Evolutionary conservation across 2,888 invertebrate genomes (phyloP).

Genomic region (Campoplex nolae): DNA sequence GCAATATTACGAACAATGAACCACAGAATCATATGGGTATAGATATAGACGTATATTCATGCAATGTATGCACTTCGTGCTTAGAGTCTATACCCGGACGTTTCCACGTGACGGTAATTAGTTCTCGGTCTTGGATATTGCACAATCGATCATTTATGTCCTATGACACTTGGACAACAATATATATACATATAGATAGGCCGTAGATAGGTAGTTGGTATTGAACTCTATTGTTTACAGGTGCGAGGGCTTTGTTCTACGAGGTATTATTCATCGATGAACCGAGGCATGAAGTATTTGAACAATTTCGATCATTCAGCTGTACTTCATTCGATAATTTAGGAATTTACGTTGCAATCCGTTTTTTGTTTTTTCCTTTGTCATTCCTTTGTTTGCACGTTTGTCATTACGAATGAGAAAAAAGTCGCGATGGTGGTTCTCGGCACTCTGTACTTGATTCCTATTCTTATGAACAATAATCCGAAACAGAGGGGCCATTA

Average conservation of each 20-base stretch:
- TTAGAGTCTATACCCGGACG: conserved; percentile 50
- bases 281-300: conserved; percentile 7
- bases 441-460: too few relatives aligned
- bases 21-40: conserved; percentile 1
- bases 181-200: neutral
- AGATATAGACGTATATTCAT: neutral
- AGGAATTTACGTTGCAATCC: too few relatives aligned
- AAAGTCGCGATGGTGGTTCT: too few relatives aligned
- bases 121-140: conserved; percentile 66
- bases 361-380: too few relatives aligned
- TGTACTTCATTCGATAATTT: neutral
- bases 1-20: conserved; percentile 38
- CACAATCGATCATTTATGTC: conserved; percentile 71
- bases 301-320: neutral
- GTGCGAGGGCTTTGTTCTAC: conserved; percentile 47
- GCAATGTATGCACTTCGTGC: conserved; percentile 41
- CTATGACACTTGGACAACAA: conserved; percentile 56
- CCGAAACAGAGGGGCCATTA: neutral
- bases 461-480: neutral
- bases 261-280: conserved; percentile 30
- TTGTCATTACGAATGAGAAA: too few relatives aligned
- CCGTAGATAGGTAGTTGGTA: conserved; percentile 4
- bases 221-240: conserved; percentile 45
- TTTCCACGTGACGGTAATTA: conserved; percentile 71
- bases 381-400: too few relatives aligned